Conservation (phyloP, 2,888 invertebrate species). For the Apomyelois bistriatella region DNA sequence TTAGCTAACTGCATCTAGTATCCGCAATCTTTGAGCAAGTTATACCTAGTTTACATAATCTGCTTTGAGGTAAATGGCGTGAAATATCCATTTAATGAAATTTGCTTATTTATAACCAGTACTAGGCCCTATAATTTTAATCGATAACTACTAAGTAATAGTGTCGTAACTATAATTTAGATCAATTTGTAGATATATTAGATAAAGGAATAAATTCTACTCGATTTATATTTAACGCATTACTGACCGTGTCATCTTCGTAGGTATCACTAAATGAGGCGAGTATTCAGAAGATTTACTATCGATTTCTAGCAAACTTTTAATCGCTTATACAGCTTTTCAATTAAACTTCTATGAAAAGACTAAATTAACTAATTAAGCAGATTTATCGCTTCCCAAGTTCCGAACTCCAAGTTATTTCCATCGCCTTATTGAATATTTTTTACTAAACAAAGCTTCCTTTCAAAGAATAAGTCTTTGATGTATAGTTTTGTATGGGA, state of each 20-base stretch:
- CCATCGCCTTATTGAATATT: slow-evolving; percentile 45
- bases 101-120: slow-evolving; percentile 3
- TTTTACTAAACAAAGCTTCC: slow-evolving; percentile 38
- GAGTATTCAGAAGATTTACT: slow-evolving; percentile 24
- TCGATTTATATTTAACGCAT: slow-evolving; percentile 25
- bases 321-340: slow-evolving; percentile 43
- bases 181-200: slow-evolving; percentile 13
- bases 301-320: slow-evolving; percentile 37
- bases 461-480: slow-evolving; percentile 49
- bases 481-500: slow-evolving; percentile 41
- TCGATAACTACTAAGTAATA: background rate
- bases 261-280: slow-evolving; percentile 30
- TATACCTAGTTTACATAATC: no score
- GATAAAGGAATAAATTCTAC: slow-evolving; percentile 15
- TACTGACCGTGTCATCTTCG: slow-evolving; percentile 31
- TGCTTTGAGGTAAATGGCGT: slow-evolving; percentile 1
- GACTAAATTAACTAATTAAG: slow-evolving; percentile 72
- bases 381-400: slow-evolving; percentile 71
- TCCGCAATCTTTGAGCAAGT: background rate
- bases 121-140: background rate
- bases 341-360: slow-evolving; percentile 63
- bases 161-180: slow-evolving; percentile 6
- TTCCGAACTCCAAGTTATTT: slow-evolving; percentile 56
- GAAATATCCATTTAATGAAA: slow-evolving; percentile 3
- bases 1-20: background rate